Base-by-base conservation (phyloP, 2,797 vertebrate species). In the Propithecus deckenii region DNA sequence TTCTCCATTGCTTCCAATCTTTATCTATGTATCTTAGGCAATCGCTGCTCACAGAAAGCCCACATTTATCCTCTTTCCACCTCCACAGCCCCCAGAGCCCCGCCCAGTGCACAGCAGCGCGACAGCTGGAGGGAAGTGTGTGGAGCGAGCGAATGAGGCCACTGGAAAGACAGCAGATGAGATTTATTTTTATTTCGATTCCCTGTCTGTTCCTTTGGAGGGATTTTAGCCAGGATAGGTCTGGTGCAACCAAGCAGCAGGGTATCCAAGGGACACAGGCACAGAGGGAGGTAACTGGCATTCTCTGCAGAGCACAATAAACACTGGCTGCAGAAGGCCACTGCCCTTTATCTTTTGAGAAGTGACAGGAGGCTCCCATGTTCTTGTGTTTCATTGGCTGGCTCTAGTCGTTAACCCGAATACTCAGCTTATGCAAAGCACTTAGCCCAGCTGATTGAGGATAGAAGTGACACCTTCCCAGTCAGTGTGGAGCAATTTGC, bases 341-440 rank as follows among this genome's bases (percentile, higher is more conserved):
- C n/a, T 38, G 20, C 71, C 93, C 91, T 78, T 32, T 0, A 25
- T 9, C 25, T 92, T 94, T 1, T 4, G 5, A 92, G 93, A 93
- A 89, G 17, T 48, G 72, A 92, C 32, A 7, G 63, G 38, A 65
- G 92, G 32, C 75, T 86, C 35, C 1, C 79, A 72, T 28, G 32
- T 35, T 61, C 79, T 84, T 97, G 88, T 74, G 35, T 69, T 74
- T 96, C 48, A 61, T 85, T 38, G 61, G 78, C 91, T 71, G 43
- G 67, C 15, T 65, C 59, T 59, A 72, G 14, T 1, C 23, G 5
- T 84, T 69, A 91, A 81, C 87, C 28, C 80, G 86, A 84, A 61
- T 15, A 38, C 48, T 13, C 46, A n/a, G 1, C 5, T 94, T 84
- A 72, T 30, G 41, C 71, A 96, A 86, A 32, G 20, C n/a, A 23